phyloP scores from a whole-genome alignment of 2,888 invertebrate species.

The Drosophila recens region DNA sequence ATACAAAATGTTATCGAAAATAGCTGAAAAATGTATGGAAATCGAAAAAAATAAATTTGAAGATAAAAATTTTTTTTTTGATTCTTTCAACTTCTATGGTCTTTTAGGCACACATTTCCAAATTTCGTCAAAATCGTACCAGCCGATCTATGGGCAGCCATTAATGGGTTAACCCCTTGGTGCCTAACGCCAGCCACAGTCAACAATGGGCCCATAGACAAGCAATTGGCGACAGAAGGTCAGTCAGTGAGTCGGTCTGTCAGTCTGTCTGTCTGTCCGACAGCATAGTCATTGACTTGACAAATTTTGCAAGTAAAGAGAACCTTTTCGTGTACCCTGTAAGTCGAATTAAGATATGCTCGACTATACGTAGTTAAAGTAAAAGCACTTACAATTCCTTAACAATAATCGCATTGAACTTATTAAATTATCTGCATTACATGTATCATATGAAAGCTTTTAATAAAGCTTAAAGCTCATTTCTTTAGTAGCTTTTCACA shows the following conservation, averaged over 20 bases:
- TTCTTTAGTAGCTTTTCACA: too few species aligned
- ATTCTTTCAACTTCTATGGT: too few species aligned
- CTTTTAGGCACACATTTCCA: too few species aligned
- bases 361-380: not conserved
- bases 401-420: not conserved
- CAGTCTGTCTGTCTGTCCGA: not conserved
- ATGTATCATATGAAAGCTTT: not conserved
- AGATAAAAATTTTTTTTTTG: too few species aligned
- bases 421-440: not conserved
- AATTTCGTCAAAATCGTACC: too few species aligned
- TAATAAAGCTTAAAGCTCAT: not conserved
- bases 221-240: slow-evolving; percentile 59
- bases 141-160: too few species aligned
- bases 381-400: not conserved
- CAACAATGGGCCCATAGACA: slow-evolving; percentile 17
- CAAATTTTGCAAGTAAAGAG: slow-evolving; percentile 54
- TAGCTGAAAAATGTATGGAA: too few species aligned
- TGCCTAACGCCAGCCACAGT: not conserved
- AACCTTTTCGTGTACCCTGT: slow-evolving; percentile 36
- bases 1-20: too few species aligned
- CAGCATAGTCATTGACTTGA: slow-evolving; percentile 45
- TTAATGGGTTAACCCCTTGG: not conserved
- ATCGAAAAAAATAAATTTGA: too few species aligned
- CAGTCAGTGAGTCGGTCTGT: slow-evolving; percentile 13
- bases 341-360: not conserved